A percentile compares a stretch with the other conserved stretches of the same genome.
These are phyloP conservation scores for Cephus sareptanus DNA, from an alignment of 2,888 invertebrate species.

Conservation along the genomic window DNA sequence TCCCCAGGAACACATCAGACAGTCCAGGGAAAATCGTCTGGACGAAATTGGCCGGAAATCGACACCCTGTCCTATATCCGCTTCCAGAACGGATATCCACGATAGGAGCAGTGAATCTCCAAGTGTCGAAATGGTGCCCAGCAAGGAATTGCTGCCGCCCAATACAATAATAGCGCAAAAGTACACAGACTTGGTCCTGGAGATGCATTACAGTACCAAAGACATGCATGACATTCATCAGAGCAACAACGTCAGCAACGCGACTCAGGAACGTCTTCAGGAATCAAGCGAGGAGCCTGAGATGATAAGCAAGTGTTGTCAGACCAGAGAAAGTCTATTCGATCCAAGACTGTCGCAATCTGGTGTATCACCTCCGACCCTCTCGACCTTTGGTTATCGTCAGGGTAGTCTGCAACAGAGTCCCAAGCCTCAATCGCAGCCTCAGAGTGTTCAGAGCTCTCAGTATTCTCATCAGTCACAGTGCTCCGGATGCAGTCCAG, in stretches of 20 bases:
- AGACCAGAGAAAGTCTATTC: conserved; percentile 85
- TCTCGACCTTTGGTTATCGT: conserved; percentile 71
- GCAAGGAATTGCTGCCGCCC: conserved; percentile 52
- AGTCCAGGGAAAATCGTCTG: conserved; percentile 83
- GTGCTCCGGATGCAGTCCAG: conserved; percentile 52
- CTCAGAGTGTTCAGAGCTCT: conserved; percentile 25
- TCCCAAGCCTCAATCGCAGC: background rate
- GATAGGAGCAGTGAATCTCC: conserved; percentile 57
- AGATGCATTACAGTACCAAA: conserved; percentile 46
- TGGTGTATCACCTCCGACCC: conserved; percentile 61
- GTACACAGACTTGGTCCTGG: conserved; percentile 49
- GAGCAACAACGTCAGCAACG: conserved; percentile 63
- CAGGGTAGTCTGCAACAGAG: conserved; percentile 37
- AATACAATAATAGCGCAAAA: conserved; percentile 46
- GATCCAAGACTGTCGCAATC: conserved; percentile 61
- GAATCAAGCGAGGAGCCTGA: conserved; percentile 67
- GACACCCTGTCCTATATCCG: conserved; percentile 52
- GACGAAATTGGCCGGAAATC: conserved; percentile 72
- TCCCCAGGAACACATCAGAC: conserved; percentile 77
- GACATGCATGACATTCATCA: conserved; percentile 61
- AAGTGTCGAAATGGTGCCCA: conserved; percentile 55
- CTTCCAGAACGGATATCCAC: conserved; percentile 50
- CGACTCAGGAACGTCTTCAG: conserved; percentile 60
- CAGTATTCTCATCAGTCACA: conserved; percentile 24
- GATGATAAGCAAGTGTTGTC: conserved; percentile 82